These are phyloP conservation scores for Cryptoprocta ferox DNA, from an alignment of 2,797 vertebrate genomes.

Conservation along the genomic window DNA sequence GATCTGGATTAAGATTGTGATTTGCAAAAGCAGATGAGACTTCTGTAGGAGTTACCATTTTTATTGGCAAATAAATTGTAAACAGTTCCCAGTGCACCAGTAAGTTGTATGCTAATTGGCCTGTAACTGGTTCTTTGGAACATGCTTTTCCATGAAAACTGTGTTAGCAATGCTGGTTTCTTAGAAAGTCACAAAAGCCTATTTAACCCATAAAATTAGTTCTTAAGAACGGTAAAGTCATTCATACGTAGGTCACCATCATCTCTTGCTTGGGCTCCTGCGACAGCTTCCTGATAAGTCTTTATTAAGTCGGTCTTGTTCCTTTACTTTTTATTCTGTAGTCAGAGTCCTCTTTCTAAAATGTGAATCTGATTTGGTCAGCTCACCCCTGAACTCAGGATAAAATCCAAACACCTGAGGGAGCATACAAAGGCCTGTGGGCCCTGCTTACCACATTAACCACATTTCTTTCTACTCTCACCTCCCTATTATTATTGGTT, in stretches of 20 bases:
- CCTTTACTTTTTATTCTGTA: neutral
- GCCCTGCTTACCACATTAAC: neutral
- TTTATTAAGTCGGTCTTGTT: slow-evolving; percentile 5
- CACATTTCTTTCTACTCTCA: neutral
- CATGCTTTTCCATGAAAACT: slow-evolving; percentile 43
- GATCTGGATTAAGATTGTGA: slow-evolving; percentile 49
- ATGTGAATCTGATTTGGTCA: slow-evolving; percentile 2
- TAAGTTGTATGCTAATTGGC: slow-evolving; percentile 39
- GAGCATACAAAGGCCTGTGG: neutral
- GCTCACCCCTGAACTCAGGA: neutral
- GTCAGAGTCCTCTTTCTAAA: slow-evolving; percentile 27
- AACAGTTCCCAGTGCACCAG: neutral
- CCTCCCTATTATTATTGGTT: neutral
- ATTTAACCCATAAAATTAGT: slow-evolving; percentile 29
- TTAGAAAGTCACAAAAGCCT: slow-evolving; percentile 56
- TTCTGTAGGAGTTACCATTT: slow-evolving; percentile 35
- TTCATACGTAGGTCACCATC: neutral
- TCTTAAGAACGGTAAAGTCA: slow-evolving; percentile 25
- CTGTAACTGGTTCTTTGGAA: slow-evolving; percentile 55
- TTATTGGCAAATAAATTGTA: slow-evolving; percentile 49
- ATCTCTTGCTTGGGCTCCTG: neutral
- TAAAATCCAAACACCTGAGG: neutral
- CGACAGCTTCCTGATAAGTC: neutral
- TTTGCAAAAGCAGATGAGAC: slow-evolving; percentile 40
- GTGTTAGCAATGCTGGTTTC: slow-evolving; percentile 26